phyloP scores from a whole-genome alignment of 2,113 vertebrate species.

The Malurus elegans region DNA sequence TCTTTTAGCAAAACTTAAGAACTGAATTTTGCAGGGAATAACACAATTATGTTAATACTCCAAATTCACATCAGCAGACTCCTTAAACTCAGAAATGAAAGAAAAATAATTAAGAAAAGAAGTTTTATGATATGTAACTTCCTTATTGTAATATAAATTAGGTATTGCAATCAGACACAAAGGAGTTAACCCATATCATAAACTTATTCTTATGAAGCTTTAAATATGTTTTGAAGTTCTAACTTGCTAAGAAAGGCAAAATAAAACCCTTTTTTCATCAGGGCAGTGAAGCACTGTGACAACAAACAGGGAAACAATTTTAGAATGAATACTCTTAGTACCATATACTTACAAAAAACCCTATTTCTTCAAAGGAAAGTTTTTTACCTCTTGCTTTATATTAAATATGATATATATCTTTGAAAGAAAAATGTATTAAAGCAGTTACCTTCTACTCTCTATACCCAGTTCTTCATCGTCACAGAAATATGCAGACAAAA shows the following conservation, averaged over 20 bases:
- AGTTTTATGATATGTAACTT: neutral
- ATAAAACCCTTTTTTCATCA: neutral
- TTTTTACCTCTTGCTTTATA: neutral
- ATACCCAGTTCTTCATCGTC: neutral
- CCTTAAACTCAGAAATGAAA: neutral
- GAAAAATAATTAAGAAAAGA: neutral
- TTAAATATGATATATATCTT: neutral
- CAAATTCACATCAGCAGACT: neutral
- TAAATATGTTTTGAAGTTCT: neutral
- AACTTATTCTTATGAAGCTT: neutral
- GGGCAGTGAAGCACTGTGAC: neutral
- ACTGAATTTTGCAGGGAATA: neutral
- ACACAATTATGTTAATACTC: neutral
- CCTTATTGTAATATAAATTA: neutral
- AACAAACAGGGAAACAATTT: neutral
- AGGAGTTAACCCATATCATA: neutral
- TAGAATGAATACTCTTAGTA: neutral
- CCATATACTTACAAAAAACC: neutral
- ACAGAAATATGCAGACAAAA: neutral
- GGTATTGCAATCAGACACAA: neutral
- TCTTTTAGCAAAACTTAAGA: neutral
- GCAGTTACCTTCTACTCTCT: rapidly evolving
- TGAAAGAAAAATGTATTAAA: neutral
- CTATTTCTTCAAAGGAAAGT: neutral
- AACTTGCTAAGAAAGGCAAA: neutral